Evolutionary conservation across 2,888 invertebrate genomes (phyloP).

Genomic region (Hemistola chrysoprasaria): DNA sequence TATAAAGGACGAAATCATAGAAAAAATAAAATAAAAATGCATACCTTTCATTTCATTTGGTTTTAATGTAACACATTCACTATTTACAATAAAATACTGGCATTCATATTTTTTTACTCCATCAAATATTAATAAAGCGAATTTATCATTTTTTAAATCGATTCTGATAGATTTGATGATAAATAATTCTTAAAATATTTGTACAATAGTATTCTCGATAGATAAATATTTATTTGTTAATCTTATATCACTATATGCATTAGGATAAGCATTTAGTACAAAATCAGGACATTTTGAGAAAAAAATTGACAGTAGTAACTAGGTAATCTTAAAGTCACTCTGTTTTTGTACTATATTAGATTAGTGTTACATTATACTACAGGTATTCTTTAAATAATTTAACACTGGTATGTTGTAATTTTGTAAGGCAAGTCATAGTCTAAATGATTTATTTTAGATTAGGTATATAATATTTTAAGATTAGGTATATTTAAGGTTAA

Average conservation of each 20-base stretch:
- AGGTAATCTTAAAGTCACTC: conserved; percentile 23
- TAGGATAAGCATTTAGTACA: conserved; percentile 39
- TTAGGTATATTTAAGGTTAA: too few species aligned
- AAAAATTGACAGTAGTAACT: conserved; percentile 16
- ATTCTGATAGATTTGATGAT: conserved; percentile 34
- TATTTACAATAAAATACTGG: conserved; percentile 81
- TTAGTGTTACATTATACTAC: conserved; percentile 12
- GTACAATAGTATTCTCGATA: conserved; percentile 50
- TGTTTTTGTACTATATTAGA: conserved; percentile 37
- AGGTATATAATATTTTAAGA: too few species aligned
- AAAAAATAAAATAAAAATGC: conserved; percentile 45
- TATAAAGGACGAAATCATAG: too few species aligned
- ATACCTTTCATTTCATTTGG: conserved; percentile 52
- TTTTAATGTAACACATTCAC: conserved; percentile 74
- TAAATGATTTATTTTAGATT: too few species aligned
- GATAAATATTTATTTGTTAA: conserved; percentile 32
- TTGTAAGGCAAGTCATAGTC: background rate
- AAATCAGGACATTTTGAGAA: conserved; percentile 27
- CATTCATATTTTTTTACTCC: conserved; percentile 62
- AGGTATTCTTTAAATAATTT: background rate
- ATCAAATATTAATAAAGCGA: conserved; percentile 39
- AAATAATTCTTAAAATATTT: conserved; percentile 53
- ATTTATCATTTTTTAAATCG: conserved; percentile 16
- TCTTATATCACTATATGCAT: conserved; percentile 34
- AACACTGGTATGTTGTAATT: background rate